phyloP scores from a whole-genome alignment of 1,140 invertebrate genomes.

The Zaprionus gabonicus region DNA sequence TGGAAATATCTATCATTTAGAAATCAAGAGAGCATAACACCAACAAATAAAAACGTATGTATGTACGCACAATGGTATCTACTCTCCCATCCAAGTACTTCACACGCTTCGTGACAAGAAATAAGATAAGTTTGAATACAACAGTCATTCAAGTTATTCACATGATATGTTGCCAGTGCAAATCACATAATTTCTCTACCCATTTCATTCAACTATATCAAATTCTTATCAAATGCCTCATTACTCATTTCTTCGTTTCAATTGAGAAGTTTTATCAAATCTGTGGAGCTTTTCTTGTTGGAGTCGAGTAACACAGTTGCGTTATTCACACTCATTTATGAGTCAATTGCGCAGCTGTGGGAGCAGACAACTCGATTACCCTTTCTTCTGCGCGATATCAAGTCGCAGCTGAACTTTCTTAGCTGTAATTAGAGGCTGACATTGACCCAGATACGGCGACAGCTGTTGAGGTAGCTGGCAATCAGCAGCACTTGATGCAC shows the following conservation, averaged over 20 bases:
- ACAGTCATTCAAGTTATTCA: neutral
- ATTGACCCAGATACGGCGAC: conserved; percentile 23
- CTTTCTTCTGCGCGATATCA: neutral
- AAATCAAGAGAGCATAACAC: too few species aligned
- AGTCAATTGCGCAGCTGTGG: neutral
- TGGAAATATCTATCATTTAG: too few species aligned
- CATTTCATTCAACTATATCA: neutral
- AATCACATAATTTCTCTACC: neutral
- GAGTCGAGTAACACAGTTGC: neutral
- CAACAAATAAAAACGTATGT: too few species aligned
- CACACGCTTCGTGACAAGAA: neutral
- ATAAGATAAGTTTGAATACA: neutral
- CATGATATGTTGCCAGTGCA: neutral
- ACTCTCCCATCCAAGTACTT: neutral
- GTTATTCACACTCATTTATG: conserved; percentile 1
- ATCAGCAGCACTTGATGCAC: conserved; percentile 23
- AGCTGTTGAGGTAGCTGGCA: conserved; percentile 10
- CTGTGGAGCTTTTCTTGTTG: neutral
- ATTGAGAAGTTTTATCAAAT: neutral
- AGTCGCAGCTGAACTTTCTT: neutral
- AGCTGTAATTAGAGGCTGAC: conserved; percentile 12
- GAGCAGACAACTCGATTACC: neutral
- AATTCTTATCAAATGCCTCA: neutral
- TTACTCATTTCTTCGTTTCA: neutral
- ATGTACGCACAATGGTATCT: too few species aligned